Base-by-base conservation (phyloP, 2,113 vertebrate genomes). In the Rhabdornis inornatus region DNA sequence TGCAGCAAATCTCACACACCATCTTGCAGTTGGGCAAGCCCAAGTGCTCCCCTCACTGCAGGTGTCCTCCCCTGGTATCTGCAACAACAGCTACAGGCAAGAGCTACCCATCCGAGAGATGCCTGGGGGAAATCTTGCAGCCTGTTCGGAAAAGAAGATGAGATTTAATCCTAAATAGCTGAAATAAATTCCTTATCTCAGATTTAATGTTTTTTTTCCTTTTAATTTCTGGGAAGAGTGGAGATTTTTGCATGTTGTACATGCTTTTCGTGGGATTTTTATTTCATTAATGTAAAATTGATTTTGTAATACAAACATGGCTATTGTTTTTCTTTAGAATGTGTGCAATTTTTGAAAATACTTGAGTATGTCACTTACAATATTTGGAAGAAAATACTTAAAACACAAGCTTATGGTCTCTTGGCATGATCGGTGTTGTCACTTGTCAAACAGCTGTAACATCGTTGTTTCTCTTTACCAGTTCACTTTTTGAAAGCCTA, bases 241-340 rank as follows among this genome's bases (percentile, higher is more conserved):
- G 65, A 66, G 20, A 35, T 68, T 83, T 89, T 55, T 93, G 88
- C 94, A 96, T 96, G 93, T 95, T 89, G 75, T 96, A 96, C 94
- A 94, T 96, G 93, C 88, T 84, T 68, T 89, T 83, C 0, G 1
- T 49, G 17, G 4, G 2, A 2, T 18, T 47, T 53, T 55, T 90
- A 55, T 88, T 90, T 92, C 14, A 4, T 70, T 56, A 49, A 40
- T 89, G 47, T 49, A 47, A 92, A 66, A 37, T 44, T 50, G 22
- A 57, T 92, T 93, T 88, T 92, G 64, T 86, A 75, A 59, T 78
- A 30, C 13, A 75, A 81, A 87, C 7, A 3, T 40, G 19, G 49
- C 2, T 87, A 6, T 71, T 55, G 24, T 81, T 94, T 87, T 15
- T 76, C 60, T 83, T 83, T 64, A 77, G 27, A 83, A 59, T 25